These are phyloP conservation scores for Orius laevigatus DNA, from an alignment of 1,140 invertebrate genomes.

Conservation along the genomic window DNA sequence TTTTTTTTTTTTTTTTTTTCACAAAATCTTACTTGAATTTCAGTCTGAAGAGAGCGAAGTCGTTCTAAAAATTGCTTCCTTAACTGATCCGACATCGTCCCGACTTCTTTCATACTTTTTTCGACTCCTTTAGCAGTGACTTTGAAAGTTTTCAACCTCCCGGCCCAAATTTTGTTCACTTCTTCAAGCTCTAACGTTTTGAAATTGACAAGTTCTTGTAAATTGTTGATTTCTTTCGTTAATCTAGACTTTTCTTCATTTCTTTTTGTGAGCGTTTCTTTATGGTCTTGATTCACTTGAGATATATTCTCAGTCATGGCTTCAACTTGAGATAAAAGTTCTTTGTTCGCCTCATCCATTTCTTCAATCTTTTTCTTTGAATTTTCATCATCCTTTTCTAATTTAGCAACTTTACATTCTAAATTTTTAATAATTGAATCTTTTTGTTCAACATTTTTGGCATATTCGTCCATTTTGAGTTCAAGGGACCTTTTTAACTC, in stretches of 20 bases:
- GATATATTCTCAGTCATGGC: too few species aligned
- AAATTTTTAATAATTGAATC: neutral
- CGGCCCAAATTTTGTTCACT: constrained; percentile 11
- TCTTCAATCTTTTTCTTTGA: too few species aligned
- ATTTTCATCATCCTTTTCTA: too few species aligned
- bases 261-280: neutral
- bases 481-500: neutral
- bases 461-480: neutral
- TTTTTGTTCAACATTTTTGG: neutral
- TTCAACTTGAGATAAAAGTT: too few species aligned
- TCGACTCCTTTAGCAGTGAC: constrained; percentile 3
- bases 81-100: neutral
- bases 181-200: constrained; percentile 8
- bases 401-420: neutral
- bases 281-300: neutral
- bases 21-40: too few species aligned
- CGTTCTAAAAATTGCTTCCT: neutral
- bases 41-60: neutral
- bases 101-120: constrained; percentile 7
- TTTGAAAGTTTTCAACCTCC: constrained; percentile 9
- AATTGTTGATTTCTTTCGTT: constrained; percentile 3
- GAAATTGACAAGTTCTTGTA: constrained; percentile 4
- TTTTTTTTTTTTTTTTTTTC: too few species aligned
- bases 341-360: too few species aligned
- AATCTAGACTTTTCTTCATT: neutral